A percentile compares a stretch with the other conserved stretches of the same genome.
Evolutionary conservation across 2,888 invertebrate species (phyloP).

Genomic region (Lacanobia oleracea): DNA sequence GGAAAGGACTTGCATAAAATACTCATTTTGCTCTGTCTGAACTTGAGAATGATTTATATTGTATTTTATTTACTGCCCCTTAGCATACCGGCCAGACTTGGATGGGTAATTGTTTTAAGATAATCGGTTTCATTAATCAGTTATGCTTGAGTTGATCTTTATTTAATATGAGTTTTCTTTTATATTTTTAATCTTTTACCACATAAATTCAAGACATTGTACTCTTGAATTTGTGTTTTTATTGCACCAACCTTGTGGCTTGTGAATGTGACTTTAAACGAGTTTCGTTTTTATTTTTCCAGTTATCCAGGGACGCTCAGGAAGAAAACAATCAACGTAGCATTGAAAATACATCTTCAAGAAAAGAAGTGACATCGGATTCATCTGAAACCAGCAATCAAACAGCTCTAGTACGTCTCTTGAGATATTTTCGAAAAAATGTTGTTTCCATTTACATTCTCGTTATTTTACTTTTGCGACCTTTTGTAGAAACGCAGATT

Average conservation of each 20-base stretch:
- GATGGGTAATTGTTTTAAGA: conserved; percentile 4
- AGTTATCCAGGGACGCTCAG: conserved; percentile 7
- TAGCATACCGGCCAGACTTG: not conserved
- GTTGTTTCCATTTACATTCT: not conserved
- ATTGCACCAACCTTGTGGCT: not conserved
- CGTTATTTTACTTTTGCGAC: not conserved
- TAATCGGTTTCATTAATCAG: too few relatives aligned
- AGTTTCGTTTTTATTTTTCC: conserved; percentile 22
- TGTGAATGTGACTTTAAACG: not conserved
- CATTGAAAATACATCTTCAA: conserved; percentile 8
- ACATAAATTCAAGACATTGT: not conserved
- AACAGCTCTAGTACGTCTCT: conserved; percentile 27
- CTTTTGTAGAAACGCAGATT: conserved; percentile 56
- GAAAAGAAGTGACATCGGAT: conserved; percentile 4
- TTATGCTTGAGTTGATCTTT: too few relatives aligned
- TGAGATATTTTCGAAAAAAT: not conserved
- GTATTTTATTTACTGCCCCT: not conserved
- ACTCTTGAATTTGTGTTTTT: not conserved
- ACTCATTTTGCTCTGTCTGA: not conserved
- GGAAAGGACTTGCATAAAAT: not conserved
- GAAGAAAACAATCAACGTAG: conserved; percentile 6
- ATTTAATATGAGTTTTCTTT: not conserved
- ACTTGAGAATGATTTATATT: not conserved
- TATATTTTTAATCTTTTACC: not conserved
- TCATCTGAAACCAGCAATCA: conserved; percentile 11